phyloP scores from a whole-genome alignment of 1,140 invertebrate genomes.

The Panulirus ornatus region DNA sequence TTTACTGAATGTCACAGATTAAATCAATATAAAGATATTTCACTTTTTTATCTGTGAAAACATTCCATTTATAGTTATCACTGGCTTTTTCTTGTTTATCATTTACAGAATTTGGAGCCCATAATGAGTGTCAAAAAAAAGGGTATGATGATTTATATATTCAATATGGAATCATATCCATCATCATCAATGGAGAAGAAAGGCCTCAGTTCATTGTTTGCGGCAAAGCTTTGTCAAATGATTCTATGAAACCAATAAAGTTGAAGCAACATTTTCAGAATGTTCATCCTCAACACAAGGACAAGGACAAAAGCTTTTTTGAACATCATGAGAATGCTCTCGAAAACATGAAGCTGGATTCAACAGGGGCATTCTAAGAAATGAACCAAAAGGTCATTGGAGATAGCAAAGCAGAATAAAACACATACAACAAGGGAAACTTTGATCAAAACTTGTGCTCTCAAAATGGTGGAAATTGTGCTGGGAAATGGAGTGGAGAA shows the following conservation, averaged over 20 bases:
- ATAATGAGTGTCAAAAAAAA: too few species aligned
- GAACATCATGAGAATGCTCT: background rate
- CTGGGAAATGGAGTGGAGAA: conserved; percentile 47
- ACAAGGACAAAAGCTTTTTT: background rate
- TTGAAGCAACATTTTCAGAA: conserved; percentile 42
- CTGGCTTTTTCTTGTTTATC: background rate
- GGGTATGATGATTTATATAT: conserved; percentile 18
- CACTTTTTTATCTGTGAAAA: too few species aligned
- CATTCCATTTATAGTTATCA: too few species aligned
- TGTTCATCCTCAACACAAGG: conserved; percentile 28
- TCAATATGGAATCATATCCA: conserved; percentile 19
- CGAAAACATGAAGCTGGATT: conserved; percentile 40
- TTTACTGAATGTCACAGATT: too few species aligned
- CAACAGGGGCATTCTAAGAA: conserved; percentile 27
- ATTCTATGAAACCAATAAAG: conserved; percentile 53
- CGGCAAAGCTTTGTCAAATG: conserved; percentile 33
- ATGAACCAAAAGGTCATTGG: conserved; percentile 34
- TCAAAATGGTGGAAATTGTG: conserved; percentile 58
- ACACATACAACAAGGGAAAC: conserved; percentile 47
- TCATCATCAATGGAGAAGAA: conserved; percentile 35
- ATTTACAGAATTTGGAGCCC: background rate
- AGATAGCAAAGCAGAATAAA: conserved; percentile 45
- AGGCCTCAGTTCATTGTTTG: conserved; percentile 46
- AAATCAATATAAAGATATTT: too few species aligned
- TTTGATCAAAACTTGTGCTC: conserved; percentile 32